Evolutionary conservation across 1,140 invertebrate genomes (phyloP).

Genomic region (Berghia stephanieae): DNA sequence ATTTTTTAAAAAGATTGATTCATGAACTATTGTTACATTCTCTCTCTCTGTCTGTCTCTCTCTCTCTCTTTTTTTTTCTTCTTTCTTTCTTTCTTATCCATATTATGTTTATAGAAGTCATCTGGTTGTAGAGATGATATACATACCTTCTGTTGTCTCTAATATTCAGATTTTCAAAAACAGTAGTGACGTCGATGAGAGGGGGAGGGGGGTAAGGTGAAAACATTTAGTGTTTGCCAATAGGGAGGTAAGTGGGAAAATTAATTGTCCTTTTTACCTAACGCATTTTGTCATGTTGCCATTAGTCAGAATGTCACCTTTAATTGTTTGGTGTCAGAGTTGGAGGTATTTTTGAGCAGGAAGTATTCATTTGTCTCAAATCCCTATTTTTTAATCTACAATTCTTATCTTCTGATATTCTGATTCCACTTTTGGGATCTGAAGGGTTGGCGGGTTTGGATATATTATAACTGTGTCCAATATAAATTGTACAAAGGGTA

Average conservation of each 20-base stretch:
- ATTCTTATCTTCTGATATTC: no score
- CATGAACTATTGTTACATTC: not conserved
- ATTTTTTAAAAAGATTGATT: no score
- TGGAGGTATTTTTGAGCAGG: not conserved
- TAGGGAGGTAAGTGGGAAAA: no score
- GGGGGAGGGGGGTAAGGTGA: not conserved
- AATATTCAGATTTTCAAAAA: no score
- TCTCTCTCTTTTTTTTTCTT: not conserved
- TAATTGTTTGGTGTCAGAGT: no score
- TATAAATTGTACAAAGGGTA: not conserved
- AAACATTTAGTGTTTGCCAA: no score
- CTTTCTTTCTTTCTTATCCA: not conserved
- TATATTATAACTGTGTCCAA: not conserved
- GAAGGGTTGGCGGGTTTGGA: not conserved
- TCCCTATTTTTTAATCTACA: not conserved
- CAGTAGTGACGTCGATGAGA: not conserved
- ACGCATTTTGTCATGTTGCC: no score
- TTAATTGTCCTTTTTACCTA: no score
- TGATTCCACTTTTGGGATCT: no score
- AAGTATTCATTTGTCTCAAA: not conserved
- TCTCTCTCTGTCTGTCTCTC: not conserved
- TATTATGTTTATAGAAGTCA: not conserved
- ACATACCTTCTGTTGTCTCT: not conserved
- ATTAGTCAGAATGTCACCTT: no score
- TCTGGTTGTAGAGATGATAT: not conserved